Evolutionary conservation across 2,113 vertebrate species (phyloP), one percentile per base, ranked within the genome.

Genomic region (Corythoichthys haematopterus): DNA sequence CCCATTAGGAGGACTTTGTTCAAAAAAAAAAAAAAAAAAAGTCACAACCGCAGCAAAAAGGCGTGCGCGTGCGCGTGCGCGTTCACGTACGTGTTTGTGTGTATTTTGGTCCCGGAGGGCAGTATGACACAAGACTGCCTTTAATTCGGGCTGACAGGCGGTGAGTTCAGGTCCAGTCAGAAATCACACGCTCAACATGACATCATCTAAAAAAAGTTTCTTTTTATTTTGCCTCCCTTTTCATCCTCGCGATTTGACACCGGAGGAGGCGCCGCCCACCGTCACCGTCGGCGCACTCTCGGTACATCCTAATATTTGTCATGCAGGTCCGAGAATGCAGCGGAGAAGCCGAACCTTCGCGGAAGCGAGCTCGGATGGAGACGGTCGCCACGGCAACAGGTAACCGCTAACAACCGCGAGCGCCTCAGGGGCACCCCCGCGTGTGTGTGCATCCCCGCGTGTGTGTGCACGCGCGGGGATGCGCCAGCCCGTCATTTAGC

Each of bases 361-460:
- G 75, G 57, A 61, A 47, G 64, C 63, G 73, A 74, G 74, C 71
- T 84, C 75, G 85, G 80, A 38, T 13, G 84, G 88, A 88, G 71
- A 80, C 69, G n/a, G 90, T 92, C 88, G 91, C 91, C 91, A 90
- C 91, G 86, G 88, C 91, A 84, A 92, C 91, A 89, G 87, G 91
- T 92, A 91, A 89, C 88, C 86, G 81, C 68, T 90, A 89, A 91
- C 89, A 90, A 90, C 88, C 70, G 64, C 77, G 70, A 82, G 62
- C 50, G 78, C 40, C 40, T 43, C 77, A 47, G 28, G 50, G 50
- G 62, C n/a, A 45, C n/a, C 47, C 16, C 36, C 43, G 15, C 37
- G 28, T 58, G 57, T 43, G 15, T 13, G 4, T 16, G 2, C 56
- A 36, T 0, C 47, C 16, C 36, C 43, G 15, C 37, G 28, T 58